Conservation (phyloP, 2,888 invertebrate genomes). For the Napeogenes sylphis region DNA sequence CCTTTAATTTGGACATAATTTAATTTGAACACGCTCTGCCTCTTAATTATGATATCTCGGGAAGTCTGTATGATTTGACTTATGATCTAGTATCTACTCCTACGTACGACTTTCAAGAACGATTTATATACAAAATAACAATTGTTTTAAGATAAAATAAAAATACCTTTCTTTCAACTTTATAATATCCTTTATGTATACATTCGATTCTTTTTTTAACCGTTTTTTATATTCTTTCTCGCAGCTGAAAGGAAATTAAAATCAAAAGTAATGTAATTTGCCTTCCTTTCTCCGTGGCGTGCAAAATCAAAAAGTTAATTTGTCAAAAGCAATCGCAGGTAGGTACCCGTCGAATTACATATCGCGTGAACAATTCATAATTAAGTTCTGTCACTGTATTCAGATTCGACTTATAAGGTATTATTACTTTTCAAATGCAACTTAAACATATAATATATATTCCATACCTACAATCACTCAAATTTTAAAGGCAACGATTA, state of each 20-base stretch:
- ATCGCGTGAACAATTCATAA: slow-evolving; percentile 55
- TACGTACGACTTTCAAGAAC: neutral
- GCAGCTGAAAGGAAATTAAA: slow-evolving; percentile 2
- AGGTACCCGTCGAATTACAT: slow-evolving; percentile 28
- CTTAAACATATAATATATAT: too few species aligned
- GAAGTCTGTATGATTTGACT: slow-evolving; percentile 5
- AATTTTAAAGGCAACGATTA: too few species aligned
- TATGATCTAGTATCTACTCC: slow-evolving; percentile 18
- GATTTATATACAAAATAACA: too few species aligned
- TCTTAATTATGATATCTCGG: slow-evolving; percentile 46
- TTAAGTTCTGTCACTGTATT: slow-evolving; percentile 36
- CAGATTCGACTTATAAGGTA: neutral
- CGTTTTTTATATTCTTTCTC: neutral
- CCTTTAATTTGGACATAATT: slow-evolving; percentile 50
- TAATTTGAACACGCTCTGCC: slow-evolving; percentile 46
- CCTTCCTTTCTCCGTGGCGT: slow-evolving; percentile 36
- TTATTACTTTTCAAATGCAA: too few species aligned
- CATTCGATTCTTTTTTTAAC: neutral
- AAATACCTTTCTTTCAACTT: too few species aligned
- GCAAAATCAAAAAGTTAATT: slow-evolving; percentile 49
- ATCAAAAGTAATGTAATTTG: neutral
- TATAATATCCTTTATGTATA: too few species aligned
- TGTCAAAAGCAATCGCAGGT: slow-evolving; percentile 50
- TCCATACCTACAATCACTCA: too few species aligned
- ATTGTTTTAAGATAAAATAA: too few species aligned